Base-by-base conservation (phyloP, 92 coral and sea anemone species). In the Umimayanthus kanabou region DNA sequence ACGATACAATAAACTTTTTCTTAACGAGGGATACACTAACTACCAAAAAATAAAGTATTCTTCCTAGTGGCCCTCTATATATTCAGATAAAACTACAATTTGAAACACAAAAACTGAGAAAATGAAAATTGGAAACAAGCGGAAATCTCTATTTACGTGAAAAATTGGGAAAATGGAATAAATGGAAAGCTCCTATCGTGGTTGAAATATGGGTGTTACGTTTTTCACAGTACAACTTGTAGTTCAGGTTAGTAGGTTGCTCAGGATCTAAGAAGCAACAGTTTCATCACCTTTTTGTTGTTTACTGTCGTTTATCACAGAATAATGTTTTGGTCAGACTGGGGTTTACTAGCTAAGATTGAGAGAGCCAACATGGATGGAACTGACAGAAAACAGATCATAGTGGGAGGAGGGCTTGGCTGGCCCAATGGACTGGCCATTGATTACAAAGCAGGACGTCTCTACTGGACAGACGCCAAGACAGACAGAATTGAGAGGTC, bases 301-400 rank as follows among this genome's bases (percentile, higher is more conserved):
- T 9, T 75, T 79, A n/a, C 43, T 57, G 2, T 33, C 37, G 40
- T 81, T 39, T 37, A 53, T 53, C 30, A 40, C 40, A 96, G 99
- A 80, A 53, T 84, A 57, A 90, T 96, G 97, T 92, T 91, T 70
- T 97, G 99, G 99, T 89, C 95, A 87, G 99, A 95, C 87, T 95
- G 95, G 97, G 93, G 93, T 2, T 72, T 86, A 11, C 94, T 93
- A 39, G 95, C 96, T 16, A 97, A 93, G 78, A 95, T 97, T 16
- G 99, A 97, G 82, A 92, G 53, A 55, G 95, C 98, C 61, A 81
- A 91, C 89, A 95, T 97, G 99, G 99, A 97, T 80, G 99, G 98
- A 6, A 91, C 93, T 13, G 82, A 91, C 5, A 96, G 99, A 49
- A 83, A 49, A 13, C 77, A 87, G 30, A 58, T 97, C 16, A 93